Evolutionary conservation across 2,888 invertebrate genomes (phyloP).

Genomic region (Anagyrus pseudococci): DNA sequence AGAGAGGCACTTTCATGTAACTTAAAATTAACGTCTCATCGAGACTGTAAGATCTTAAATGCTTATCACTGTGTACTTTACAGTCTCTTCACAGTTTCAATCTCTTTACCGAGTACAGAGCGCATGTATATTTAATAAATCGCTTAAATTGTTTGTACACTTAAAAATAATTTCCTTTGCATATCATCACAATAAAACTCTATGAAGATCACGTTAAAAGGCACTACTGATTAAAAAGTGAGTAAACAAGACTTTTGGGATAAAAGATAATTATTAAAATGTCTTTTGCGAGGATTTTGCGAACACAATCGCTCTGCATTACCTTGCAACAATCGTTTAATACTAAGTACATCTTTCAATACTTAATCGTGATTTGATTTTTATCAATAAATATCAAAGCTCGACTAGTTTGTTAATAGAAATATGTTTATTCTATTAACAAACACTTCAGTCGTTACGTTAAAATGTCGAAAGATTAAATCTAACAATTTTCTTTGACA

Average conservation of each 20-base stretch:
- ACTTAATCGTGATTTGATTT: slow-evolving; percentile 21
- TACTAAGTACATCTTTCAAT: slow-evolving; percentile 20
- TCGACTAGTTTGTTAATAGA: slow-evolving; percentile 9
- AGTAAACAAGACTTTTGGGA: slow-evolving; percentile 49
- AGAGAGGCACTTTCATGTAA: slow-evolving; percentile 46
- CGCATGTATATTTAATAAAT: slow-evolving; percentile 35
- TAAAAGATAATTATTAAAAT: slow-evolving; percentile 53
- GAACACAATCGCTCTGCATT: slow-evolving; percentile 9
- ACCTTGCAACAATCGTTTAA: slow-evolving; percentile 28
- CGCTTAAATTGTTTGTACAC: slow-evolving; percentile 29
- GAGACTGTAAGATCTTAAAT: slow-evolving; percentile 28
- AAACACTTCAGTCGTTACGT: slow-evolving; percentile 22
- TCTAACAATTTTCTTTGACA: slow-evolving; percentile 27
- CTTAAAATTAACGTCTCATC: slow-evolving; percentile 36
- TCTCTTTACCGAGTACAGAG: slow-evolving; percentile 43
- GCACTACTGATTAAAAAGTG: slow-evolving; percentile 57
- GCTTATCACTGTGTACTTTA: slow-evolving; percentile 33
- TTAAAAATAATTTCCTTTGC: slow-evolving; percentile 53
- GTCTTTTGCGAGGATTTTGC: slow-evolving; percentile 35
- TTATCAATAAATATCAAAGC: slow-evolving; percentile 10
- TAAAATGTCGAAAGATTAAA: slow-evolving; percentile 33
- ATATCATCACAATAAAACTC: slow-evolving; percentile 51
- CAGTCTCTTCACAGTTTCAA: slow-evolving; percentile 49
- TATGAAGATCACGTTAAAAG: slow-evolving; percentile 53
- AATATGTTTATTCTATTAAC: slow-evolving; percentile 7